Base-by-base conservation (phyloP, 2,113 vertebrate genomes). In the Mohoua ochrocephala region DNA sequence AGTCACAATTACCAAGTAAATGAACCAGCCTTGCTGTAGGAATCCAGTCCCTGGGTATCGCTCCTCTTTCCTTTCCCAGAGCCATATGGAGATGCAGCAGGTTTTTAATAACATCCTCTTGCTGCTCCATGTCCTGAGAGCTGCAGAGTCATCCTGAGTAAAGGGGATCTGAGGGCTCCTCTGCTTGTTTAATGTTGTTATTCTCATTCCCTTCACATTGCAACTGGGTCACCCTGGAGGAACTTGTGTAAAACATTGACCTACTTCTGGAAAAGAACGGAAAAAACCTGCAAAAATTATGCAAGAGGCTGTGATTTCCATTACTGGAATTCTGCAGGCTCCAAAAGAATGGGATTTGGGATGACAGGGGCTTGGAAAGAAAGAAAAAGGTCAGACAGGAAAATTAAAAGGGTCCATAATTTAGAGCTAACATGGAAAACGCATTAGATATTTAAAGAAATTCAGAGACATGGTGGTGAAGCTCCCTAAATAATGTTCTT, bases 341-440 rank as follows among this genome's bases (percentile, higher is more conserved):
- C 2, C 7, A 16, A 24, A 90, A 52, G 3, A 2, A 11, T 28
- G 22, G 2, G 2, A 2, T 65, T 35, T 65, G 11, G 24, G 15
- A n/a, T 13, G 64, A 26, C 3, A 64, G 10, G 3, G 19, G 2
- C 6, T 57, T 75, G 26, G 69, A 73, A 11, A 57, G 8, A 75
- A 84, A 75, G 37, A 7, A 56, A 11, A 16, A 37, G 1, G 6
- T 64, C 9, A n/a, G 35, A 22, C 1, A 31, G 10, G 17, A 77
- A 80, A 83, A 63, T 3, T 10, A 15, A 24, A 49, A 33, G 17
- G 6, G 5, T 65, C 14, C 13, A 35, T 50, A 56, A 56, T 44
- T 57, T 49, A 41, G 6, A 15, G 11, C 0, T 80, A 2, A 7
- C 4, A 8, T 23, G 11, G 16, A 73, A 80, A 44, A 76, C 7